Base-by-base conservation (phyloP, 92 coral and sea anemone species). In the Parazoanthus darwini region DNA sequence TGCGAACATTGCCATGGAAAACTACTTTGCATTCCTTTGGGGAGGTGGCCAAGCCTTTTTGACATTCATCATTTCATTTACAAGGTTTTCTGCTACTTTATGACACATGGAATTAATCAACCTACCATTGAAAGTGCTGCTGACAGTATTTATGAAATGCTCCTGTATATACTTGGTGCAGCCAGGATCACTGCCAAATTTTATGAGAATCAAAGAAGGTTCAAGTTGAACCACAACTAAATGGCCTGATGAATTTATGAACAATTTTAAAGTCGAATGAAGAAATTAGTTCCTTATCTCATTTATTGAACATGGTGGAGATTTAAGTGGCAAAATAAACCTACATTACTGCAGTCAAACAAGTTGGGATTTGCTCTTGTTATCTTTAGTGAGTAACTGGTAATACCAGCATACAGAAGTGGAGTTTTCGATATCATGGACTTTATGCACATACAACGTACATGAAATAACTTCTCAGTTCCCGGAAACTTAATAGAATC, bases 1-100 rank as follows among this genome's bases (percentile, higher is more conserved):
- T 46, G 93, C 93, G 35, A 73, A 67, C 23, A 50, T 91, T 22
- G 25, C 44, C 82, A 91, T 91, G 93, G 90, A 89, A 42, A 82
- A 77, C 90, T 91, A 91, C 82, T 81, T 76, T 66, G 93, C 93
- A 77, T 91, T 91, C 82, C 93, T 91, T 5, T 91, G 93, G 93
- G 93, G 93, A 81, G 90, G 90, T 51, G 93, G 93, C 8, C 93
- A 91, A 39, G 93, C 93, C 1, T 88, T 91, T 77, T 46, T 88
- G 8, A 66, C 89, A 70, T 91, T 91, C 58, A 42, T 91, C 23
- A 77, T 91, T 35, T 91, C 93, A 26, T 91, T 87, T 29, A 88
- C 93, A 82, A 91, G 88, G 70, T 80, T 91, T 56, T 78, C 89
- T 67, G 90, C 93, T 42, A 91, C 93, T 3, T 91, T 91, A 88